Evolutionary conservation across 2,888 invertebrate genomes (phyloP), one percentile per base, ranked within the genome.

Genomic region (Microchrysa polita): DNA sequence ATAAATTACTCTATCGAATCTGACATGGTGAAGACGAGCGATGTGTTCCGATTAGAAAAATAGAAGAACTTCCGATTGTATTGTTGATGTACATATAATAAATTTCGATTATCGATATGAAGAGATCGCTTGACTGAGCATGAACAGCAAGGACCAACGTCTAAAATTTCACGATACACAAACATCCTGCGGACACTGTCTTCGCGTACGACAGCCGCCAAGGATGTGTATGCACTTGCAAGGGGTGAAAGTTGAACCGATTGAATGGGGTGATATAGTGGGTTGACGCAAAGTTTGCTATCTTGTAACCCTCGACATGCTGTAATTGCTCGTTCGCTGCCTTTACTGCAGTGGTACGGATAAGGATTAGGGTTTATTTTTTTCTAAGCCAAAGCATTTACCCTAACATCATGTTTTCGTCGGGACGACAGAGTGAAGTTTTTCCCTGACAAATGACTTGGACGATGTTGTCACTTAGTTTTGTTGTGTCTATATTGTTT

Each of bases 21-120:
- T 65, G 65, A 22, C 65, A 65, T 65, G n/a, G 16, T 44, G 34
- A 23, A 65, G 48, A 34, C 27, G 9, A 65, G 65, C 44, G 48
- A 65, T 48, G 65, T 69, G 65, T 69, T 69, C 34, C 18, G 69
- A 55, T 55, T 55, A 55, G 57, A 57, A 69, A n/a, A 69, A 69
- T 55, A 42, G 69, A 55, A 69, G 20, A 42, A 57, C 69, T 69
- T 69, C 69, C 69, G 69, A 69, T 57, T 69, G 55, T 40, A 57
- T 69, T 69, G 55, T 55, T 55, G 69, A 55, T 69, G 40, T 55
- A 69, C 69, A 63, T 63, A 65, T 65, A 69, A 69, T 69, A 69
- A 69, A 69, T 69, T 69, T 69, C 69, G 69, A 69, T 69, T 69
- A 69, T 69, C 57, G 69, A 69, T 69, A 69, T 69, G 69, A 69